These are phyloP conservation scores for Ostrea denselamellosa DNA, from an alignment of 1,140 invertebrate genomes.

Conservation along the genomic window DNA sequence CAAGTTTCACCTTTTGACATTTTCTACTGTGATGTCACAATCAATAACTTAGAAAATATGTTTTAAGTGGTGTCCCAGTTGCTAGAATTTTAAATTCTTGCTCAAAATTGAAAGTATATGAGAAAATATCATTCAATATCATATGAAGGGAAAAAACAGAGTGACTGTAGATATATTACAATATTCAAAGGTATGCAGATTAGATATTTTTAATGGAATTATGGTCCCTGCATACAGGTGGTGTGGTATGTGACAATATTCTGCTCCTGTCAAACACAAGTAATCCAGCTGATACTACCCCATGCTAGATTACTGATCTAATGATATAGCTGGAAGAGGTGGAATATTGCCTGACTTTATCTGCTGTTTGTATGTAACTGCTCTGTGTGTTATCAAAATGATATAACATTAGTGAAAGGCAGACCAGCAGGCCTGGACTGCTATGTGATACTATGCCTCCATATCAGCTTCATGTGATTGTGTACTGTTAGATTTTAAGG, in stretches of 20 bases:
- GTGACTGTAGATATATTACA: no score
- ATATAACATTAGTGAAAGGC: conserved; percentile 24
- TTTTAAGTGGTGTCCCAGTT: no score
- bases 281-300: background rate
- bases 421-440: background rate
- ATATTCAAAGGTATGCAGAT: no score
- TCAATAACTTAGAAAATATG: no score
- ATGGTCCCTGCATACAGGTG: no score
- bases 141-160: no score
- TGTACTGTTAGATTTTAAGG: conserved; percentile 1
- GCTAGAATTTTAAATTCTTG: no score
- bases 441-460: background rate
- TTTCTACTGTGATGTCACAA: no score
- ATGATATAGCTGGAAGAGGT: background rate
- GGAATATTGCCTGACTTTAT: conserved; percentile 2
- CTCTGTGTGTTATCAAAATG: conserved; percentile 7
- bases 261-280: background rate
- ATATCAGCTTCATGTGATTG: conserved; percentile 25
- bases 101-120: no score
- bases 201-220: no score
- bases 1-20: no score
- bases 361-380: background rate
- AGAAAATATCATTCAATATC: no score
- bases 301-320: background rate
- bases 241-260: background rate